These are phyloP conservation scores for Odobenus rosmarus DNA, from an alignment of 2,113 vertebrate species.

Conservation along the genomic window DNA sequence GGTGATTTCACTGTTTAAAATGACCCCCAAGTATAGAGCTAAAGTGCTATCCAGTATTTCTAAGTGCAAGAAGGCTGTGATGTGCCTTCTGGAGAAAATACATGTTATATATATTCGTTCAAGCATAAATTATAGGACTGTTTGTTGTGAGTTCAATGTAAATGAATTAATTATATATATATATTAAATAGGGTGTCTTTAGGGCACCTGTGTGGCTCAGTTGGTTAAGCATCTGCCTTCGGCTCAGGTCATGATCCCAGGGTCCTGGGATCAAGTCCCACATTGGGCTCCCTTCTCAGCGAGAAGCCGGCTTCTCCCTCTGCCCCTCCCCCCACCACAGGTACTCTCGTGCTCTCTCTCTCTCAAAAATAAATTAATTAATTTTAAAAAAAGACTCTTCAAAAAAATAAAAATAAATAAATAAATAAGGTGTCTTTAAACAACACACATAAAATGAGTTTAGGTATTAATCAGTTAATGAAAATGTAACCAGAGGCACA, in stretches of 20 bases:
- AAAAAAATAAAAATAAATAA: too few species aligned
- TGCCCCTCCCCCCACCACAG: too few species aligned
- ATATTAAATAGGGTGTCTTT: neutral
- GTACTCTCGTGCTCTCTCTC: too few species aligned
- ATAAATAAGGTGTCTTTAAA: neutral
- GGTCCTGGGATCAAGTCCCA: too few species aligned
- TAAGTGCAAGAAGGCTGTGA: neutral
- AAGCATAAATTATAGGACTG: neutral
- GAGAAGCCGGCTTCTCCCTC: too few species aligned
- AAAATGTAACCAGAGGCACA: neutral
- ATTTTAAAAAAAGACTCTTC: too few species aligned
- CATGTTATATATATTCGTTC: neutral
- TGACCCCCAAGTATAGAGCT: neutral
- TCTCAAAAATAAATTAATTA: too few species aligned
- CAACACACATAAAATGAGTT: neutral
- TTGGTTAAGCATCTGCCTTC: too few species aligned
- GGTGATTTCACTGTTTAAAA: neutral
- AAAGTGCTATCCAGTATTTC: neutral
- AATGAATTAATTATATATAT: neutral
- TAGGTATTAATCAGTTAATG: neutral
- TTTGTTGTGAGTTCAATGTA: neutral
- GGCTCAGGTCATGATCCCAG: too few species aligned
- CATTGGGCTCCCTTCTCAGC: too few species aligned
- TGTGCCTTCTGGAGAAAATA: neutral
- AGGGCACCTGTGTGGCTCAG: neutral